These are phyloP conservation scores for Caenorhabditis sp. DNA, from an alignment of 2,888 invertebrate species.

Conservation along the genomic window DNA sequence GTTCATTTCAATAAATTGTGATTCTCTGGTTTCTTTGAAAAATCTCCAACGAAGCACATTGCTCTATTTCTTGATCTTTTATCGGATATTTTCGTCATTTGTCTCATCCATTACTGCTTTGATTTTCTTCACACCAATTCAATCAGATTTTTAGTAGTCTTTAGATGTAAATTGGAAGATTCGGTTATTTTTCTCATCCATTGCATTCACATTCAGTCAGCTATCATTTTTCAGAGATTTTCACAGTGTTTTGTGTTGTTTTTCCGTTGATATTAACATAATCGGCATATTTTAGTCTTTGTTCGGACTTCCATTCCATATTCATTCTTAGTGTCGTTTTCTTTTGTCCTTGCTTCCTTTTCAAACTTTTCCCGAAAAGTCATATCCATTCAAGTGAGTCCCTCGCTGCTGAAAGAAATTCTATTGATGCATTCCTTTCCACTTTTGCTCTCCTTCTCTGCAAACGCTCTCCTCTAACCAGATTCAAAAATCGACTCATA, in stretches of 20 bases:
- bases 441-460: conserved; percentile 4
- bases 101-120: too few relatives aligned
- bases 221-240: too few relatives aligned
- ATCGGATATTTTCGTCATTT: too few relatives aligned
- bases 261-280: neutral
- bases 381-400: neutral
- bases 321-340: neutral
- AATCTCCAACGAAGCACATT: too few relatives aligned
- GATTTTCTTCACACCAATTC: too few relatives aligned
- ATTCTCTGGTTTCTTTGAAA: too few relatives aligned
- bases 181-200: too few relatives aligned
- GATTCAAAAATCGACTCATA: conserved; percentile 59
- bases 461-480: conserved; percentile 15
- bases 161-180: too few relatives aligned
- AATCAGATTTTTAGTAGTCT: too few relatives aligned
- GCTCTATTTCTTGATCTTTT: too few relatives aligned
- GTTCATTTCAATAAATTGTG: too few relatives aligned
- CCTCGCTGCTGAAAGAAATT: neutral
- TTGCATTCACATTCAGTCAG: too few relatives aligned
- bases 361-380: neutral
- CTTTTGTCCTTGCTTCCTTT: neutral
- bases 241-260: neutral
- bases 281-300: neutral
- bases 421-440: conserved; percentile 1
- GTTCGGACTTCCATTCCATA: neutral